Evolutionary conservation across 1,140 invertebrate species (phyloP), one percentile per base, ranked within the genome.

Genomic region (Hormaphis cornu): DNA sequence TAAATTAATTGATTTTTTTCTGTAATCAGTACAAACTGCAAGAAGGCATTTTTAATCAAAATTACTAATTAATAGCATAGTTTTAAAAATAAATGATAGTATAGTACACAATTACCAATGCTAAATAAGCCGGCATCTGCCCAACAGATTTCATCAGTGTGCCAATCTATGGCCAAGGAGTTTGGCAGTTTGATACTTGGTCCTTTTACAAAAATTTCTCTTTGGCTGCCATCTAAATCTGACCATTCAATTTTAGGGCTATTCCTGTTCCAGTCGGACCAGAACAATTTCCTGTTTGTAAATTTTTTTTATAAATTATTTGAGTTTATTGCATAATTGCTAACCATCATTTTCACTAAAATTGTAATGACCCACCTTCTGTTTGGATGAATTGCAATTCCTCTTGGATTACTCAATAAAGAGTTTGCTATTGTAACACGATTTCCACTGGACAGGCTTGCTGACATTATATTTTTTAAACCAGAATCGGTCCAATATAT

Each of bases 401-500:
- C 94, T 77, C 97, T 82, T 0, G 96, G 95, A 33, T 71, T 71
- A 40, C 22, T 59, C 7, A 71, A 6, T 35, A 37, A 54, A 58
- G 85, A 83, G 46, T 96, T 82, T 5, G 98, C 81, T 9, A 90
- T 83, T 71, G 88, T 86, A 73, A 87, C 80, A 69, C 84, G 83
- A 69, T 87, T 87, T 42, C 85, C 85, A 71, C 97, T 88, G 20
- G 98, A 78, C 77, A 87, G 90, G 2, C 91, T 89, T 12, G 97
- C 94, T 80, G 93, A 92, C 71, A 99, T 89, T 1, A 88, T 14
- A 16, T 28, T 90, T 70, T 90, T 86, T 74, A 89, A 89, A 8
- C 83, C 85, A 0, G 95, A 95, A 80, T 99, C 97, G 0, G 95
- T 95, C 91, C 95, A 98, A 78, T 94, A 99, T 59, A 98, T 83